Evolutionary conservation across 2,113 vertebrate species (phyloP).

Genomic region (Willisornis vidua): DNA sequence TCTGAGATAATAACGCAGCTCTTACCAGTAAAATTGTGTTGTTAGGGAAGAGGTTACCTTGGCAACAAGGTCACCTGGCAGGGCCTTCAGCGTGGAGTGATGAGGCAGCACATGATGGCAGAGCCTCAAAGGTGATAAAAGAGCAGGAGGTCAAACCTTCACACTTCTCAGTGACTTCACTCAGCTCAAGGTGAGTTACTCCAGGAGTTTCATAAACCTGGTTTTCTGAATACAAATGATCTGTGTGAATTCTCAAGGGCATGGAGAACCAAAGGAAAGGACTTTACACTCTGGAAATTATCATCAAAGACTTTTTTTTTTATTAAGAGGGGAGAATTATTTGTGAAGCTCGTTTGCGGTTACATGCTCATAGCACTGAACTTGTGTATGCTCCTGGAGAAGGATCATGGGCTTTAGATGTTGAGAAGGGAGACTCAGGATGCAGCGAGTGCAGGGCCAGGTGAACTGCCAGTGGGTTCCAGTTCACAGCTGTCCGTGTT

Average conservation of each 20-base stretch:
- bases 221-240: conserved; percentile 39
- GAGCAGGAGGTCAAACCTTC: conserved; percentile 44
- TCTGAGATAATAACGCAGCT: not conserved
- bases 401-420: not conserved
- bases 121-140: not conserved
- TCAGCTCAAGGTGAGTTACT: not conserved
- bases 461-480: not conserved
- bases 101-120: not conserved
- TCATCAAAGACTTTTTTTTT: not conserved
- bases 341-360: not conserved
- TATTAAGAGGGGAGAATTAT: not conserved
- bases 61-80: conserved; percentile 12
- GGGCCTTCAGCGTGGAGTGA: not conserved
- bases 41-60: conserved; percentile 29
- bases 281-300: not conserved
- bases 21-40: fast-evolving
- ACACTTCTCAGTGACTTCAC: not conserved
- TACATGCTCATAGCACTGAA: not conserved
- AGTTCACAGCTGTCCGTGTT: not conserved
- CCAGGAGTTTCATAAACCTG: not conserved
- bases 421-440: not conserved
- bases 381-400: not conserved
- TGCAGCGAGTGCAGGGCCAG: not conserved
- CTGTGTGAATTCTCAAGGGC: not conserved
- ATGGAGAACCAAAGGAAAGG: not conserved